Evolutionary conservation across 2,888 invertebrate genomes (phyloP).

Genomic region (Scaptomyza reducta): DNA sequence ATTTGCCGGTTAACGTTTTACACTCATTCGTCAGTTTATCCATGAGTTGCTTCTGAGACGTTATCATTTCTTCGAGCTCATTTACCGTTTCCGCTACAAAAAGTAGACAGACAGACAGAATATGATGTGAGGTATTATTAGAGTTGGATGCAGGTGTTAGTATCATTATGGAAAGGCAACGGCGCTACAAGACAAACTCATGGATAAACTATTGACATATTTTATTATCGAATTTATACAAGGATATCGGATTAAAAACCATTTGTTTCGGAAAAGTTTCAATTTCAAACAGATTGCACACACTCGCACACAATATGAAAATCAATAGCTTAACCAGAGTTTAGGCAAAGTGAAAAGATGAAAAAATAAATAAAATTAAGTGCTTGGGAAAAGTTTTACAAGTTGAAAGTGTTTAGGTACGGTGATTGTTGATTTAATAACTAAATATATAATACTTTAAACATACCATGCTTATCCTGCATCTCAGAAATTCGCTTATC

Average conservation of each 20-base stretch:
- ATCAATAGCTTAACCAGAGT: constrained; percentile 85
- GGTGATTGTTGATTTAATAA: not conserved
- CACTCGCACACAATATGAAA: constrained; percentile 80
- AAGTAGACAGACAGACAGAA: constrained; percentile 65
- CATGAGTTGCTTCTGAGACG: constrained; percentile 96
- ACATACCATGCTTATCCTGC: constrained; percentile 93
- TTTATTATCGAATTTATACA: constrained; percentile 33
- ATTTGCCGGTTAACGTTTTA: constrained; percentile 94
- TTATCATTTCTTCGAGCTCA: constrained; percentile 95
- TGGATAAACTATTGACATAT: constrained; percentile 88
- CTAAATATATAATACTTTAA: constrained; percentile 74
- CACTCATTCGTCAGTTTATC: constrained; percentile 95
- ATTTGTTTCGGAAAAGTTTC: constrained; percentile 9
- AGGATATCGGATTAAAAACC: constrained; percentile 19
- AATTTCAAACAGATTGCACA: constrained; percentile 19
- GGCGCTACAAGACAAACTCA: constrained; percentile 84
- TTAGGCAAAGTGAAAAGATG: constrained; percentile 34
- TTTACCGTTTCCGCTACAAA: constrained; percentile 94
- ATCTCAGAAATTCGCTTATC: constrained; percentile 90
- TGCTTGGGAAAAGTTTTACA: constrained; percentile 12
- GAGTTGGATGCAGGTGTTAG: not conserved
- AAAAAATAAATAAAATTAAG: constrained; percentile 4
- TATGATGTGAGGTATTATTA: constrained; percentile 39
- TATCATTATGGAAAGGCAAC: constrained; percentile 42
- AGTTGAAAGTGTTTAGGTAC: not conserved